Conservation (phyloP, 2,888 invertebrate genomes). For the Boloria selene region DNA sequence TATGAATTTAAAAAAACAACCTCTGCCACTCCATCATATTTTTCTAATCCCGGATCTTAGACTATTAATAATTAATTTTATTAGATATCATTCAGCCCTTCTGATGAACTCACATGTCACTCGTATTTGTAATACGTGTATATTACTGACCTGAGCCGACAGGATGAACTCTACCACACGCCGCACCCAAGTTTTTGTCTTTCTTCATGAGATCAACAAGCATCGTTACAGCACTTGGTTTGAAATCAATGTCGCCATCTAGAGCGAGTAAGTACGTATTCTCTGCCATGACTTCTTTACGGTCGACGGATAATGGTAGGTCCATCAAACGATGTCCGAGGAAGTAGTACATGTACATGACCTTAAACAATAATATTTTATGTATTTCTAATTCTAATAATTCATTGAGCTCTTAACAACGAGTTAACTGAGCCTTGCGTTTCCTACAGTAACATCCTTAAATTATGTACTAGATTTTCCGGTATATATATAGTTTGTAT, state of each 20-base stretch:
- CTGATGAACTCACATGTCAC: too few relatives aligned
- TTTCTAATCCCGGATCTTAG: too few relatives aligned
- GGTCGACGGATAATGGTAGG: slow-evolving; percentile 80
- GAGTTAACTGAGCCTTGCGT: too few relatives aligned
- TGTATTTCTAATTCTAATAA: not conserved
- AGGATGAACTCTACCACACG: slow-evolving; percentile 95
- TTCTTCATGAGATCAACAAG: slow-evolving; percentile 94
- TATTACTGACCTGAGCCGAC: slow-evolving; percentile 83
- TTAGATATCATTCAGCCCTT: too few relatives aligned
- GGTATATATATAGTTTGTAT: too few relatives aligned
- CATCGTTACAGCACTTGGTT: slow-evolving; percentile 89
- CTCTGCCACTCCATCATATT: too few relatives aligned
- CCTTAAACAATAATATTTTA: slow-evolving; percentile 59
- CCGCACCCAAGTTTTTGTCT: slow-evolving; percentile 90
- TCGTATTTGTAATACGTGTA: too few relatives aligned
- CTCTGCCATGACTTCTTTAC: slow-evolving; percentile 86
- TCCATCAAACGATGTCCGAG: slow-evolving; percentile 91
- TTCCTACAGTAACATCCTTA: too few relatives aligned
- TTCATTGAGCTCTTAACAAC: too few relatives aligned
- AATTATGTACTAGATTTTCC: too few relatives aligned
- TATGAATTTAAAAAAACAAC: too few relatives aligned
- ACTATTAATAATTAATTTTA: too few relatives aligned
- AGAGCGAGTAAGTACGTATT: slow-evolving; percentile 92
- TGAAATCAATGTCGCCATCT: slow-evolving; percentile 95
- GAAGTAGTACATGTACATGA: slow-evolving; percentile 97